These are phyloP conservation scores for Thryonomys swinderianus DNA, from an alignment of 2,113 vertebrate species.

Conservation along the genomic window DNA sequence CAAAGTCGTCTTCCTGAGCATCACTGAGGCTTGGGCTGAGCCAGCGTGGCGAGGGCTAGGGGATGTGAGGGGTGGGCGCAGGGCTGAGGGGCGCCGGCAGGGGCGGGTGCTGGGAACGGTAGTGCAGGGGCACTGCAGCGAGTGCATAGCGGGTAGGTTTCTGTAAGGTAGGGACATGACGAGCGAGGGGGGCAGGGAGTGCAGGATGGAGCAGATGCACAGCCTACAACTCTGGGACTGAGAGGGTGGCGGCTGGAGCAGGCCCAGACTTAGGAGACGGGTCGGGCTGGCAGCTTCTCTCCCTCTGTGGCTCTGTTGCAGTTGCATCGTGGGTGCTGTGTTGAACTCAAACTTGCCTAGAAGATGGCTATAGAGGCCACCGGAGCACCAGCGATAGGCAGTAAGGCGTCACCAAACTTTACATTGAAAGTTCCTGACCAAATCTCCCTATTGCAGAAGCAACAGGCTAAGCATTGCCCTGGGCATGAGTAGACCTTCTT, in stretches of 20 bases:
- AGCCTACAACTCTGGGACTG: too few species aligned
- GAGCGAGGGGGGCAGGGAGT: background rate
- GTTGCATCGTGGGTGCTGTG: background rate
- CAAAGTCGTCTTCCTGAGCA: background rate
- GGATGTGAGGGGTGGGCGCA: background rate
- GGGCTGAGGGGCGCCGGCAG: background rate
- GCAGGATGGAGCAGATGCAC: background rate
- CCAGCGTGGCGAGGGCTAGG: background rate
- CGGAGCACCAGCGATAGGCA: too few species aligned
- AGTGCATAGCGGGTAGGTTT: background rate
- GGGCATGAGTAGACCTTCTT: background rate
- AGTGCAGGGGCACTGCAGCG: background rate
- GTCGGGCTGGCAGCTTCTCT: background rate
- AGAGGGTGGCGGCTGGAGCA: fast-evolving
- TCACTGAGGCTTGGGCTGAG: background rate
- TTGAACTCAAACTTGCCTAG: background rate
- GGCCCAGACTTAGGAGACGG: fast-evolving
- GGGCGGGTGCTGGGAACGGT: background rate
- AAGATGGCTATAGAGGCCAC: background rate
- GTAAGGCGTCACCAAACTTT: background rate
- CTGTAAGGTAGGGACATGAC: background rate
- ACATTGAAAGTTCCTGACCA: background rate
- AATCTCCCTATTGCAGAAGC: too few species aligned
- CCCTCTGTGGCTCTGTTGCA: too few species aligned
- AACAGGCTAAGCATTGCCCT: background rate